Evolutionary conservation across 2,113 vertebrate genomes (phyloP).

Genomic region (Anguilla rostrata): DNA sequence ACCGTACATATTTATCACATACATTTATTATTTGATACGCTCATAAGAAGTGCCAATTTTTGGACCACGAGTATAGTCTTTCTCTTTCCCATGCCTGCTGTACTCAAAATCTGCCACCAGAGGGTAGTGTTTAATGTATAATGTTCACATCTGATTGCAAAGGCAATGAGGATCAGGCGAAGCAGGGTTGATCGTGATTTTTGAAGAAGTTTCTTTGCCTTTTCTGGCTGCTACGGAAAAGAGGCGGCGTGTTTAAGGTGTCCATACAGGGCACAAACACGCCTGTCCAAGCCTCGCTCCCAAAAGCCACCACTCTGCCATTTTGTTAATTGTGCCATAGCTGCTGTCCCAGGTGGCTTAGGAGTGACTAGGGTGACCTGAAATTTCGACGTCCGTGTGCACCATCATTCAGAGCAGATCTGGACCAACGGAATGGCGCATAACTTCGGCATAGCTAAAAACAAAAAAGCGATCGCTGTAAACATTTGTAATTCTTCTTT

Average conservation of each 20-base stretch:
- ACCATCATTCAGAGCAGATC: not conserved
- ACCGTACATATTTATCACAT: constrained; percentile 47
- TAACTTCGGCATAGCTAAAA: not conserved
- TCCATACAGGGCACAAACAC: not conserved
- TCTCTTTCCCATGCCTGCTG: not conserved
- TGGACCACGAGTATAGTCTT: constrained; percentile 32
- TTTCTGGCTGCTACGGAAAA: not conserved
- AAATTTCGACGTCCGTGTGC: not conserved
- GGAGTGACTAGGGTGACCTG: not conserved
- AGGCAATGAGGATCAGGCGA: not conserved
- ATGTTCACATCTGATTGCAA: not conserved
- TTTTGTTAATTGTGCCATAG: not conserved
- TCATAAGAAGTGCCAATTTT: constrained; percentile 61
- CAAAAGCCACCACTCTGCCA: not conserved
- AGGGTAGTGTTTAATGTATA: not conserved
- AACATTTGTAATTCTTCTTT: not conserved
- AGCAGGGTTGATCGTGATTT: not conserved
- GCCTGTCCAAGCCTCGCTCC: not conserved
- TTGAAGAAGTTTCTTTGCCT: not conserved
- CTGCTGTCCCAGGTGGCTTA: not conserved
- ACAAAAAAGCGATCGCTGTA: not conserved
- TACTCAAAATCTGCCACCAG: constrained; percentile 35
- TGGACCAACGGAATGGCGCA: not conserved
- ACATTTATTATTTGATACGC: constrained; percentile 49
- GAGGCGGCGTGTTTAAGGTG: not conserved